A percentile compares a stretch with the other conserved stretches of the same genome.
Conservation (phyloP, 2,113 vertebrate species). For the Phrynosoma blainvillii region DNA sequence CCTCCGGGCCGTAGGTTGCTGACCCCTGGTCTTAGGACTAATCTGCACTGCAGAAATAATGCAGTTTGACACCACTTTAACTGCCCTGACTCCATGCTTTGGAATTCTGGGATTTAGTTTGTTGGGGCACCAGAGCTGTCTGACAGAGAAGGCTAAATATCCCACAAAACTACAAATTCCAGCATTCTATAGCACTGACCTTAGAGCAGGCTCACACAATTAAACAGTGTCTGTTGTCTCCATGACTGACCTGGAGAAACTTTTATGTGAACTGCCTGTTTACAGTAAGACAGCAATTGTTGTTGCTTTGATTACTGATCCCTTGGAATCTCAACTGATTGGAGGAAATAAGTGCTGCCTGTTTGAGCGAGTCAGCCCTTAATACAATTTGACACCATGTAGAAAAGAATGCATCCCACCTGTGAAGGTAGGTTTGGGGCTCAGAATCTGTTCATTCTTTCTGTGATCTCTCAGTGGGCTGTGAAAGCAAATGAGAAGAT, state of each 20-base stretch:
- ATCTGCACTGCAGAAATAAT: too few species aligned
- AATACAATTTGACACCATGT: constrained; percentile 6
- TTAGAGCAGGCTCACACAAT: not conserved
- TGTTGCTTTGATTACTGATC: not conserved
- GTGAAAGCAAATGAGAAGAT: not conserved
- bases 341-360: constrained; percentile 2
- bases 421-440: not conserved
- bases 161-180: too few species aligned
- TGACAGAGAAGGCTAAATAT: too few species aligned
- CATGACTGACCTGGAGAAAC: not conserved
- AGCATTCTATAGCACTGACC: too few species aligned
- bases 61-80: too few species aligned
- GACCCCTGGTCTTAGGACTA: too few species aligned
- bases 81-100: too few species aligned
- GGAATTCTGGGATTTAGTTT: too few species aligned
- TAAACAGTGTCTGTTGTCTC: not conserved
- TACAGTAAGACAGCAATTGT: not conserved
- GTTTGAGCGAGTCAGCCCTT: not conserved
- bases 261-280: not conserved
- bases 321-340: not conserved
- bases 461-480: not conserved
- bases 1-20: too few species aligned
- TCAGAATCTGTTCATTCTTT: constrained; percentile 6
- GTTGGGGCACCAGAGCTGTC: too few species aligned
- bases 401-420: constrained; percentile 19